Evolutionary conservation across 2,797 vertebrate genomes (phyloP), one percentile per base, ranked within the genome.

Genomic region (Crax fasciolata): DNA sequence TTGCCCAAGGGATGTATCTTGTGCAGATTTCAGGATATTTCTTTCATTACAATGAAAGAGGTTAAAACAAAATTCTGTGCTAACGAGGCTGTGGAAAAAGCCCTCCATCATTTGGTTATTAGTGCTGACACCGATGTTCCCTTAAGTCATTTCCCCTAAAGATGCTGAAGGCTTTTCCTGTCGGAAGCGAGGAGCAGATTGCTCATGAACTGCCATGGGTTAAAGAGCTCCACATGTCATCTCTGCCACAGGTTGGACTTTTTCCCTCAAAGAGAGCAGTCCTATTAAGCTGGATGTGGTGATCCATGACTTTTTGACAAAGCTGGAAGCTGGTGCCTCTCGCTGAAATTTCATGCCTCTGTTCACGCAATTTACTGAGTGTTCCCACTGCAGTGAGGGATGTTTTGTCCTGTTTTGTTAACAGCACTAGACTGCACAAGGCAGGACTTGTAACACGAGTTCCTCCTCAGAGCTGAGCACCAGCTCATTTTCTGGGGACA

Each of bases 111-210:
- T 92, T 78, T 91, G 30, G 55, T 88, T 80, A 85, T 86, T 85
- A 51, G 28, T 66, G 72, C 66, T 91, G 94, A 94, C 66, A 84
- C 77, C 19, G 20, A 15, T 71, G 59, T 92, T 90, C 58, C 62
- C 81, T 85, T 54, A 58, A 83, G 81, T 83, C 44, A 30, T 46
- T 89, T 41, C 68, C 17, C 27, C 75, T 85, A 38, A 83, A 80
- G 61, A 89, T 68, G 52, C 48, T 71, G 51, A 52, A 88, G 89
- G 66, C 30, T 46, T 81, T 85, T 75, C 71, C 35, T 76, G 70
- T 70, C 63, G 84, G 55, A 55, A 87, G 43, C 17, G 27, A 35
- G 63, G 28, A 83, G 23, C 39, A 83, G 87, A 59, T 66, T 75
- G 18, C 43, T 90, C 39, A 49, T 77, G 68, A 91, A 3, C 54